Percentiles rank a stretch among this genome's conserved stretches.
These are phyloP conservation scores for Ahaetulla prasina DNA, from an alignment of 2,113 vertebrate species.

Conservation along the genomic window DNA sequence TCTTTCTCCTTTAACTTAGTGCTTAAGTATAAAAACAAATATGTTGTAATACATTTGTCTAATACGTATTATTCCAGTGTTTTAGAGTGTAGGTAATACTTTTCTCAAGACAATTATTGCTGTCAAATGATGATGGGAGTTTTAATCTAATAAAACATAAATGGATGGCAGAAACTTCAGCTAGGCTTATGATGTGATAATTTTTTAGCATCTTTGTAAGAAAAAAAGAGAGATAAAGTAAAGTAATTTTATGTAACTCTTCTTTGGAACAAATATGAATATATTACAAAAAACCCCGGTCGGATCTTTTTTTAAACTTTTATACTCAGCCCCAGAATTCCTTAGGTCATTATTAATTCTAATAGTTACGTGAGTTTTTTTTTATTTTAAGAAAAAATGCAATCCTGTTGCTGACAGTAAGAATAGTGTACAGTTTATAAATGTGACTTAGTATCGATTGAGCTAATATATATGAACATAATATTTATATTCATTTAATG, in stretches of 20 bases:
- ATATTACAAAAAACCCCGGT: neutral
- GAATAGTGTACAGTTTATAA: neutral
- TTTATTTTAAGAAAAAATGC: neutral
- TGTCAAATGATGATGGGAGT: neutral
- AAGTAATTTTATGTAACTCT: neutral
- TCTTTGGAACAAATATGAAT: neutral
- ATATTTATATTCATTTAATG: neutral
- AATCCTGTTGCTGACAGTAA: neutral
- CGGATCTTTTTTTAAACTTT: neutral
- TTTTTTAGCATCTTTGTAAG: neutral
- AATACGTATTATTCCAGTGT: neutral
- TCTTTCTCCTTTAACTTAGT: too few relatives aligned
- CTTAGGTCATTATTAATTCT: neutral
- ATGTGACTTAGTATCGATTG: neutral
- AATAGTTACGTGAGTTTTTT: neutral
- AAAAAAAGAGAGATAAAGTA: neutral
- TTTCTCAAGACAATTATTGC: neutral
- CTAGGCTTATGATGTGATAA: neutral
- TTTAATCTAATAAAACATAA: neutral
- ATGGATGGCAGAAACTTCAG: neutral
- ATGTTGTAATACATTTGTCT: neutral
- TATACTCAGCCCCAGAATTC: neutral
- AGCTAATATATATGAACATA: neutral
- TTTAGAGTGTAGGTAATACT: neutral
- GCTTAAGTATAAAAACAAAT: neutral